Conservation (phyloP, 2,888 invertebrate genomes). For the Dasysyrphus albostriatus region DNA sequence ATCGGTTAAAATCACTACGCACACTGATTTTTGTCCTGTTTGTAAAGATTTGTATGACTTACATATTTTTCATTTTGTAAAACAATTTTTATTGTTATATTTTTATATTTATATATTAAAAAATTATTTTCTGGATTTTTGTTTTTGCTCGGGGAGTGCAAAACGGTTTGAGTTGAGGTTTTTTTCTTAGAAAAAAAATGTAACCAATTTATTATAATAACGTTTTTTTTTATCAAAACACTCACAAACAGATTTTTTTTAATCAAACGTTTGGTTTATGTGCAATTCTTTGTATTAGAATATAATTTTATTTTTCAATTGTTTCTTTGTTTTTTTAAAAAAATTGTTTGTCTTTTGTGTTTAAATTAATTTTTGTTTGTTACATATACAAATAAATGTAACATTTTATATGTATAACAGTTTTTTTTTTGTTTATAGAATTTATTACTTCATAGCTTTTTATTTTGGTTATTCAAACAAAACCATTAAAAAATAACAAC, state of each 20-base stretch:
- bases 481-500: constrained; percentile 60
- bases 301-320: constrained; percentile 38
- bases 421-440: constrained; percentile 71
- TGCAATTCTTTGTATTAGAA: constrained; percentile 67
- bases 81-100: constrained; percentile 32
- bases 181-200: constrained; percentile 40
- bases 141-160: constrained; percentile 71
- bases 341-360: constrained; percentile 66
- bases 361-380: constrained; percentile 44
- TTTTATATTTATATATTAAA: background rate
- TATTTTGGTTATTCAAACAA: constrained; percentile 69
- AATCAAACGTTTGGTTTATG: constrained; percentile 63
- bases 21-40: constrained; percentile 78
- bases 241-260: constrained; percentile 64
- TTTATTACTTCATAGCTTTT: constrained; percentile 73
- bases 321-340: constrained; percentile 15
- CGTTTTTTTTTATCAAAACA: constrained; percentile 60
- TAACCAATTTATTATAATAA: constrained; percentile 48
- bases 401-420: constrained; percentile 60
- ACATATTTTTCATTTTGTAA: constrained; percentile 28
- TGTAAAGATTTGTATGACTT: constrained; percentile 65
- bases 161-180: constrained; percentile 56
- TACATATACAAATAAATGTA: constrained; percentile 67
- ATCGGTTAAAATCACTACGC: constrained; percentile 70
- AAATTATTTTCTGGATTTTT: constrained; percentile 40